These are phyloP conservation scores for Diacarnus erythraeanus DNA, from an alignment of 37 sponge, comb jelly and placozoan genomes.

Conservation along the genomic window DNA sequence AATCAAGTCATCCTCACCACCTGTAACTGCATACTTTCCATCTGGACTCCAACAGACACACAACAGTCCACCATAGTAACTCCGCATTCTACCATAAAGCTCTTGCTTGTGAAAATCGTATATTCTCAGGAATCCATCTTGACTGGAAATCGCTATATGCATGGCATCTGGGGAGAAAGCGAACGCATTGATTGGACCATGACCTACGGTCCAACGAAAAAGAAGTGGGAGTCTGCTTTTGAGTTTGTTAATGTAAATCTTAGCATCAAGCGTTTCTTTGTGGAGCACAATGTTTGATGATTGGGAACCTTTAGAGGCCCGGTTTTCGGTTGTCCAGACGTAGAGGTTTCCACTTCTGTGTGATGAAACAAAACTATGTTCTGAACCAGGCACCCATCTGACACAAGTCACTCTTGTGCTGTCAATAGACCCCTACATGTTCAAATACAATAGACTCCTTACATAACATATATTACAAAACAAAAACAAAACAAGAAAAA, in stretches of 20 bases:
- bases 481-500: too few relatives aligned
- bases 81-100: conserved; percentile 85
- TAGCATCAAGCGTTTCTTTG: conserved; percentile 49
- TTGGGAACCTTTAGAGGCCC: not conserved
- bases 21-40: conserved; percentile 86
- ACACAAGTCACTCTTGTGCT: conserved; percentile 70
- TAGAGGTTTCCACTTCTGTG: conserved; percentile 91
- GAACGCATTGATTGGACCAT: conserved; percentile 76
- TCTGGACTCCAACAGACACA: conserved; percentile 99
- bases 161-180: conserved; percentile 88
- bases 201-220: conserved; percentile 59
- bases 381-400: conserved; percentile 89
- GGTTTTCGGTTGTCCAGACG: conserved; percentile 64
- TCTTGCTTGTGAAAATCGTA: conserved; percentile 73
- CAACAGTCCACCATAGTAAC: conserved; percentile 91
- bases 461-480: too few relatives aligned
- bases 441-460: too few relatives aligned
- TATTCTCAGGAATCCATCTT: conserved; percentile 91
- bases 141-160: conserved; percentile 87
- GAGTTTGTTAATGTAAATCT: conserved; percentile 44
- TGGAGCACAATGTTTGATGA: conserved; percentile 24
- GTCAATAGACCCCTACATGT: conserved; percentile 49
- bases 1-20: conserved; percentile 96
- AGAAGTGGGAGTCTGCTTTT: conserved; percentile 39
- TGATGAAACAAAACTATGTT: conserved; percentile 73